Percentiles rank a stretch among this genome's conserved stretches.
These are phyloP conservation scores for Catalaphyllia jardinei DNA, from an alignment of 64 coral and sea anemone species.

Conservation along the genomic window DNA sequence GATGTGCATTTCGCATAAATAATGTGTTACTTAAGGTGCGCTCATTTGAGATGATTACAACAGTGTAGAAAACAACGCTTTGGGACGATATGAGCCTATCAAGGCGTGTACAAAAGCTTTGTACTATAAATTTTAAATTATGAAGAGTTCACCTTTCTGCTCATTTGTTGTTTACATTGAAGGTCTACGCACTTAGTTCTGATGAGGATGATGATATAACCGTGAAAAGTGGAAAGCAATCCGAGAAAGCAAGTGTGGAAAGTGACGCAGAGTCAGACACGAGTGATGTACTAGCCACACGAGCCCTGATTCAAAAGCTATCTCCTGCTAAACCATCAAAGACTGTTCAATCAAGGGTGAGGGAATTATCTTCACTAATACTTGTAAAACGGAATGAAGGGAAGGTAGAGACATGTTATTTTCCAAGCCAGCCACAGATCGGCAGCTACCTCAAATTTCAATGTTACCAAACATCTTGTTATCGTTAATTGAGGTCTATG, in stretches of 20 bases:
- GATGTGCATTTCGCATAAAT: too few species aligned
- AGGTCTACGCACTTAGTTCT: conserved; percentile 5
- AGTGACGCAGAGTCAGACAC: conserved; percentile 23
- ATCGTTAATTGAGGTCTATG: too few species aligned
- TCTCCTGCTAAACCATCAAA: conserved; percentile 53
- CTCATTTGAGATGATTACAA: too few species aligned
- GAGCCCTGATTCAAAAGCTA: conserved; percentile 60
- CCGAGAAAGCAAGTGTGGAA: background rate
- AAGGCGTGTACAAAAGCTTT: too few species aligned
- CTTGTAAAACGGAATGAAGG: background rate
- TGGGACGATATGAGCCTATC: too few species aligned
- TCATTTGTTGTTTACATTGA: background rate
- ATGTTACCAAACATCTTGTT: too few species aligned
- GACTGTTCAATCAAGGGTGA: background rate
- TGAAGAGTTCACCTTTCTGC: too few species aligned
- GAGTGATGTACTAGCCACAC: conserved; percentile 57
- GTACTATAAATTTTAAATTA: too few species aligned
- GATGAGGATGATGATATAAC: conserved; percentile 32
- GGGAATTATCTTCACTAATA: background rate
- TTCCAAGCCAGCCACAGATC: background rate
- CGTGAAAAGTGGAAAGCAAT: background rate
- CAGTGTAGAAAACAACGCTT: too few species aligned
- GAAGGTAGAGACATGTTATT: too few species aligned
- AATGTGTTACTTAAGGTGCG: too few species aligned
- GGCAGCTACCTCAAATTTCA: too few species aligned